Evolutionary conservation across 2,113 vertebrate genomes (phyloP), one percentile per base, ranked within the genome.

Genomic region (Xyrauchen texanus): DNA sequence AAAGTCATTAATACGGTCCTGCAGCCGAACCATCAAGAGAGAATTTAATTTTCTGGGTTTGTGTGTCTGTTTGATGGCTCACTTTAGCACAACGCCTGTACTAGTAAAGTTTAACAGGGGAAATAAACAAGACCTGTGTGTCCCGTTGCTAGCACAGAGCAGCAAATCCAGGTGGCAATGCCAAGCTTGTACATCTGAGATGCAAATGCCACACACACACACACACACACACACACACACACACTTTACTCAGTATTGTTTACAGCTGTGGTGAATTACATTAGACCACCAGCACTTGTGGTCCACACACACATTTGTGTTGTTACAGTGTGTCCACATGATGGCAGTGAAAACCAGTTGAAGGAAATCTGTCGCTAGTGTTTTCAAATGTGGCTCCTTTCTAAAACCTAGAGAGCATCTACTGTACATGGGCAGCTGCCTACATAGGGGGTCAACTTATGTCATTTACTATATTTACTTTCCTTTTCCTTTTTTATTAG

Each of bases 251-350:
- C 21, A 34, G 82, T 85, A 85, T 65, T 89, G 87, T 90, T 89
- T 88, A 88, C 90, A 90, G 88, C 87, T 81, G 84, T 62, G 85
- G 83, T 86, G 90, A 88, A 79, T 85, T 85, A 83, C 68, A 82
- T 80, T 60, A 65, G 89, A 90, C 88, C 90, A 88, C 90, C 90
- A 89, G 84, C 82, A 68, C 80, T 21, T 55, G 55, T 21, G 73
- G 66, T 60, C 68, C 42, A 55, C 47, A 45, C 65, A 68, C 62
- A 81, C 49, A 8, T 62, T 44, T 74, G 62, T 51, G 74, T 69
- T 82, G 74, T 4, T 45, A 34, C 21, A 34, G 21, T 45, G 16
- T 7, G 49, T 75, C 91, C 91, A 91, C 88, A 78, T 87, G 90
- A 83, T 86, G 90, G 88, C 9, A 75, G 67, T 82, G 72, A 87